These are phyloP conservation scores for Ctenoplectra terminalis DNA, from an alignment of 1,140 invertebrate species.

Conservation along the genomic window DNA sequence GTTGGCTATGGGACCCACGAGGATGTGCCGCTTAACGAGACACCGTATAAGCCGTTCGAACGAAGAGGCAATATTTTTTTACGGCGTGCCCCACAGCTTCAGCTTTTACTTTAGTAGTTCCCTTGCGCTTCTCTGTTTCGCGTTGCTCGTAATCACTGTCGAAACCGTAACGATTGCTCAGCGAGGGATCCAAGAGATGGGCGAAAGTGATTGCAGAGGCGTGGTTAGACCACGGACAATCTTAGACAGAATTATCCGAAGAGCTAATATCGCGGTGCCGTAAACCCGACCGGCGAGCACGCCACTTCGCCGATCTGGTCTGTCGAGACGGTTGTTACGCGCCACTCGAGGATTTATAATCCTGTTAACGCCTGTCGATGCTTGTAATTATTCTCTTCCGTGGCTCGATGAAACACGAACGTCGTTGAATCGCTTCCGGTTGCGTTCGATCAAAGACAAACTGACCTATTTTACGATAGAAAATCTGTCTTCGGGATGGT, in stretches of 20 bases:
- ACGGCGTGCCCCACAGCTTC: slow-evolving; percentile 6
- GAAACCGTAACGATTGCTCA: slow-evolving; percentile 65
- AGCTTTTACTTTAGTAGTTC: neutral
- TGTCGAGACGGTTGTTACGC: neutral
- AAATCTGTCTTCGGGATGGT: too few species aligned
- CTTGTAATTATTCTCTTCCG: slow-evolving; percentile 22
- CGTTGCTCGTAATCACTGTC: slow-evolving; percentile 15
- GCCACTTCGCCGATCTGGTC: slow-evolving; percentile 12
- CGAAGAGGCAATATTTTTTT: slow-evolving; percentile 52
- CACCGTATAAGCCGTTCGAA: slow-evolving; percentile 21
- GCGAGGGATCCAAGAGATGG: slow-evolving; percentile 14
- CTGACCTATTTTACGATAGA: too few species aligned
- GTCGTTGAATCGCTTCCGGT: neutral
- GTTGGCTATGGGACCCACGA: neutral
- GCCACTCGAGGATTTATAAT: slow-evolving; percentile 34
- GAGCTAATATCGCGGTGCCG: slow-evolving; percentile 48
- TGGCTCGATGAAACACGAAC: neutral
- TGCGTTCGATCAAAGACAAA: neutral
- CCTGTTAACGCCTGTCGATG: slow-evolving; percentile 45
- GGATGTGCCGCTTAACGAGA: slow-evolving; percentile 42
- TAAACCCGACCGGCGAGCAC: slow-evolving; percentile 41
- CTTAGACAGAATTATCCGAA: slow-evolving; percentile 47
- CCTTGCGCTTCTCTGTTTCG: neutral
- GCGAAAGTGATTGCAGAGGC: slow-evolving; percentile 56
- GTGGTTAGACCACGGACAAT: slow-evolving; percentile 55